Percentiles rank a stretch among this genome's conserved stretches.
These are phyloP conservation scores for Rhinichthys osculus DNA, from an alignment of 2,797 vertebrate genomes.

Conservation along the genomic window DNA sequence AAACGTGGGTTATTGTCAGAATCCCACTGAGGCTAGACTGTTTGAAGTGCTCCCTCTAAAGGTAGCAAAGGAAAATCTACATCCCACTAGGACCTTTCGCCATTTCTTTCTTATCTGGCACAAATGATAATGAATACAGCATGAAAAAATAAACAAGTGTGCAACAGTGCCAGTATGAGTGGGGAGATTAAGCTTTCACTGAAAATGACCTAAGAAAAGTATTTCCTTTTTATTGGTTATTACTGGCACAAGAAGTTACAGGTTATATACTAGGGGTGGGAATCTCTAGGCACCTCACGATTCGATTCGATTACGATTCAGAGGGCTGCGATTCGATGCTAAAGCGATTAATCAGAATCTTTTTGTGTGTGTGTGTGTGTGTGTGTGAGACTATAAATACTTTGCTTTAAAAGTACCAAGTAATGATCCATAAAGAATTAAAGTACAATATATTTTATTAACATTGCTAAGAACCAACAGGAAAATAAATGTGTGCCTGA, in stretches of 20 bases:
- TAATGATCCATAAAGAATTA: no score
- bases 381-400: no score
- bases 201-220: neutral
- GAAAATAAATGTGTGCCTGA: no score
- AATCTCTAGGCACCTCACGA: no score
- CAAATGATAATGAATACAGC: neutral
- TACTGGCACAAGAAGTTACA: neutral
- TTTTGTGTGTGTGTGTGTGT: no score
- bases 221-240: neutral
- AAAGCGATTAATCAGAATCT: no score
- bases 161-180: neutral
- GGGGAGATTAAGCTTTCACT: neutral
- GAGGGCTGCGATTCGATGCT: no score
- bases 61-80: neutral
- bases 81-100: neutral
- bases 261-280: no score
- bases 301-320: no score
- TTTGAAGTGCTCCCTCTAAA: constrained; percentile 25
- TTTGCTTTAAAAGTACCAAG: no score
- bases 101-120: neutral
- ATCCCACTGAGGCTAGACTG: constrained; percentile 10
- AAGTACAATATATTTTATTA: no score
- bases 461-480: no score
- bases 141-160: neutral
- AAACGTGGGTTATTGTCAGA: constrained; percentile 30